phyloP scores from a whole-genome alignment of 2,888 invertebrate species.

The Mesoligia furuncula region DNA sequence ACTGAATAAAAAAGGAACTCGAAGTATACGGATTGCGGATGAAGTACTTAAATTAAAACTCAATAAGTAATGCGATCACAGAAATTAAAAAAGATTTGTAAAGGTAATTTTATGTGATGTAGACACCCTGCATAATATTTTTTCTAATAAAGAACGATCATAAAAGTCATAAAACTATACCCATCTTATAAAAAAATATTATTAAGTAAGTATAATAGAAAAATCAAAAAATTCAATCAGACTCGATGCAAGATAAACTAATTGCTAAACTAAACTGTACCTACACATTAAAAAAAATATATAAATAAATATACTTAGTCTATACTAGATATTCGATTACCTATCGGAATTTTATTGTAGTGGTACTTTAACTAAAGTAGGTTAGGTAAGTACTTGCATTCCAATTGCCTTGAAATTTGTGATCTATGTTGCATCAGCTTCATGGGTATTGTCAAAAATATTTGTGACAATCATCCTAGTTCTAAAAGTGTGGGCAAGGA shows the following conservation, averaged over 20 bases:
- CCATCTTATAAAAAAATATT: too few relatives aligned
- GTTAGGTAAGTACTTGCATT: background rate
- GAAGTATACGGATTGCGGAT: background rate
- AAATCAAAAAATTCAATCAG: background rate
- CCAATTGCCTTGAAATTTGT: slow-evolving; percentile 41
- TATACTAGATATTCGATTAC: background rate
- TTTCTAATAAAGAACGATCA: background rate
- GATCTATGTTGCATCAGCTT: slow-evolving; percentile 47
- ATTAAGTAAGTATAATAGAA: too few relatives aligned
- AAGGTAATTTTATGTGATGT: background rate
- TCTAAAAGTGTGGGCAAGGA: slow-evolving; percentile 15
- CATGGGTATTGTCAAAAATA: slow-evolving; percentile 16
- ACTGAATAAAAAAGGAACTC: slow-evolving; percentile 9
- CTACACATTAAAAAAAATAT: background rate
- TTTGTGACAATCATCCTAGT: slow-evolving; percentile 26
- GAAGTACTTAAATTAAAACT: background rate
- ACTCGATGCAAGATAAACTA: background rate
- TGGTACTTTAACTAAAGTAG: slow-evolving; percentile 8
- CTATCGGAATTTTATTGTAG: background rate
- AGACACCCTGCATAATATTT: background rate
- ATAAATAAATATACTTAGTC: background rate
- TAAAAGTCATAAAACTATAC: background rate
- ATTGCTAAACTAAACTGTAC: too few relatives aligned
- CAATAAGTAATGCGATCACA: background rate
- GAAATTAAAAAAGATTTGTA: background rate